Evolutionary conservation across 2,113 vertebrate genomes (phyloP), one percentile per base, ranked within the genome.

Genomic region (Psophia crepitans): DNA sequence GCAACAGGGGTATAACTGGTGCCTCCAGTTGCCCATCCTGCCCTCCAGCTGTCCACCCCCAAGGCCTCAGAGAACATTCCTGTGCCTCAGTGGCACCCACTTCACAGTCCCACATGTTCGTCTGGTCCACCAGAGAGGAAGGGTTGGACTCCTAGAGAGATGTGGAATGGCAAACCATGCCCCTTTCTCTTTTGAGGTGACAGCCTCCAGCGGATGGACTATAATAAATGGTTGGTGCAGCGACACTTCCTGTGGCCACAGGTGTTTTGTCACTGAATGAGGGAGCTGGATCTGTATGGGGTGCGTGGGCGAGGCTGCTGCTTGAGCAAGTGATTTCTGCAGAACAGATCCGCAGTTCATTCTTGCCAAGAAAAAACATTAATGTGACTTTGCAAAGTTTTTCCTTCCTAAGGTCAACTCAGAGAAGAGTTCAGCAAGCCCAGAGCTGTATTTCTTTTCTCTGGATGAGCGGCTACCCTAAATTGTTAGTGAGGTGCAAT

Each of bases 361-460:
- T 79, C 24, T 63, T 76, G 49, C 57, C 69, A 92, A 73, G 65
- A 82, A 64, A 90, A 78, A 71, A 4, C 23, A 74, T 37, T 85
- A 65, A 73, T 73, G 69, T 61, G 60, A 84, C 73, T 95, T 92
- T 91, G 53, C 26, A 69, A 91, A 95, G 77, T 61, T 96, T 94
- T 84, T 35, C 37, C 18, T 14, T 87, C 57, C 44, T 84, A 54
- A 79, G 39, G 32, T 92, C 86, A 75, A 77, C 64, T 64, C n/a
- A 78, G 81, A 91, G 74, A 87, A 75, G 56, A 87, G 54, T 87
- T 94, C 70, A 91, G 49, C 41, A 87, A 87, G 61, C 61, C 57
- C 80, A 95, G 63, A 94, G 81, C 77, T 82, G 41, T 82, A 79
- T 89, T 92, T 89, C 68, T 97, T 92, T 89, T 69, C 89, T 95